Evolutionary conservation across 2,113 vertebrate genomes (phyloP).

Genomic region (Thinocorus orbignyianus): DNA sequence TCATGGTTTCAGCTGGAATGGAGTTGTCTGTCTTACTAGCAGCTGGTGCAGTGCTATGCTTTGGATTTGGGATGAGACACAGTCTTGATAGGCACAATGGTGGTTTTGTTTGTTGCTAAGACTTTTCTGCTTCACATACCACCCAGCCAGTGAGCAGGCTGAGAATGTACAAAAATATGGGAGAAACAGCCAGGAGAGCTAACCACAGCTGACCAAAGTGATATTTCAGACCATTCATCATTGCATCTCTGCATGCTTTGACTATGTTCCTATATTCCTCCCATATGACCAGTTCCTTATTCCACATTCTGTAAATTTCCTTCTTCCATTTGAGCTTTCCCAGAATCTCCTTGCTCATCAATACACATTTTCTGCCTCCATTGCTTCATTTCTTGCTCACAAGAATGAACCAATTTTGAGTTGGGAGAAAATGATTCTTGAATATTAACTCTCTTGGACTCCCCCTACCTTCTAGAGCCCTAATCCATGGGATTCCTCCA

Average conservation of each 20-base stretch:
- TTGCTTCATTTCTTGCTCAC: neutral
- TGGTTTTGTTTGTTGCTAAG: neutral
- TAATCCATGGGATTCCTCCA: too few species aligned
- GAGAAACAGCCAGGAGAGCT: neutral
- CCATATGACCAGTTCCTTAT: neutral
- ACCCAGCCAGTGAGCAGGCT: neutral
- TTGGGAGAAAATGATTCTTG: too few species aligned
- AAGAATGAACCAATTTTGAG: too few species aligned
- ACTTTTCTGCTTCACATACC: neutral
- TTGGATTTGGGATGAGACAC: neutral
- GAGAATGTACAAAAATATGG: neutral
- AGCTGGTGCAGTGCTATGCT: neutral
- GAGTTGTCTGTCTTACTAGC: neutral
- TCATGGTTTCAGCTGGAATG: neutral
- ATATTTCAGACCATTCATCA: neutral
- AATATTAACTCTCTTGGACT: too few species aligned
- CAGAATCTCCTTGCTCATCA: neutral
- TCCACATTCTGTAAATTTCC: neutral
- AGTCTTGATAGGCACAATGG: neutral
- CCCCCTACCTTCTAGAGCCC: too few species aligned
- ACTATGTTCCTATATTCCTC: neutral
- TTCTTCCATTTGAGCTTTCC: neutral
- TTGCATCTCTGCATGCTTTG: neutral
- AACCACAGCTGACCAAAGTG: neutral
- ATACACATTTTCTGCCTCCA: neutral